phyloP scores from a whole-genome alignment of 2,113 vertebrate species.

The Bufo bufo region DNA sequence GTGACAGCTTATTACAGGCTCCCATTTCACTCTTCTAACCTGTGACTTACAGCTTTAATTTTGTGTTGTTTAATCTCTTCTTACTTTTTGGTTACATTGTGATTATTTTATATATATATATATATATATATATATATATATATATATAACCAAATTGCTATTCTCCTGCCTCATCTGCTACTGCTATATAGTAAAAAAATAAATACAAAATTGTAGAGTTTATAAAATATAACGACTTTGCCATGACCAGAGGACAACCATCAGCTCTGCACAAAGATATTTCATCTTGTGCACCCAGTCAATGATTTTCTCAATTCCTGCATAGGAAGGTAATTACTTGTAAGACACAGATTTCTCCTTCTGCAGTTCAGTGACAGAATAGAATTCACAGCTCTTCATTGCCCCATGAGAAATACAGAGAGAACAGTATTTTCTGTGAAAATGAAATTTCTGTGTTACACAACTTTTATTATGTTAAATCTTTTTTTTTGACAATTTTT shows the following conservation, averaged over 20 bases:
- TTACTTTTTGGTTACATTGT: background rate
- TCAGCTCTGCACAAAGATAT: constrained; percentile 11
- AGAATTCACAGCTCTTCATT: constrained; percentile 33
- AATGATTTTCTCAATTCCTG: constrained; percentile 36
- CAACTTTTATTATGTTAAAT: background rate
- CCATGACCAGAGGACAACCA: background rate
- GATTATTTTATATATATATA: background rate
- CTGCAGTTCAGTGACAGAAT: constrained; percentile 34
- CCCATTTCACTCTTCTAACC: background rate
- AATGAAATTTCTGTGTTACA: constrained; percentile 1
- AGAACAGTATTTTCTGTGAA: constrained; percentile 18
- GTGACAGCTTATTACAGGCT: constrained; percentile 49
- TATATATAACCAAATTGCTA: background rate
- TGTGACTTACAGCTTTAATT: background rate
- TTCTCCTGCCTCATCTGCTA: no score
- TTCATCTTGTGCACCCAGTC: constrained; percentile 1
- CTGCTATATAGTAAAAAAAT: background rate
- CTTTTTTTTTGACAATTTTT: background rate
- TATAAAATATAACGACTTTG: constrained; percentile 9
- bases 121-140: no score
- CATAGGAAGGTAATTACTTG: constrained; percentile 45
- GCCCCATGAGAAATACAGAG: constrained; percentile 3
- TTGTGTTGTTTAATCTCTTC: background rate
- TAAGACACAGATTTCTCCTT: constrained; percentile 40
- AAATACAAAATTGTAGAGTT: background rate